Evolutionary conservation across 2,888 invertebrate species (phyloP).

Genomic region (Keiferia lycopersicella): DNA sequence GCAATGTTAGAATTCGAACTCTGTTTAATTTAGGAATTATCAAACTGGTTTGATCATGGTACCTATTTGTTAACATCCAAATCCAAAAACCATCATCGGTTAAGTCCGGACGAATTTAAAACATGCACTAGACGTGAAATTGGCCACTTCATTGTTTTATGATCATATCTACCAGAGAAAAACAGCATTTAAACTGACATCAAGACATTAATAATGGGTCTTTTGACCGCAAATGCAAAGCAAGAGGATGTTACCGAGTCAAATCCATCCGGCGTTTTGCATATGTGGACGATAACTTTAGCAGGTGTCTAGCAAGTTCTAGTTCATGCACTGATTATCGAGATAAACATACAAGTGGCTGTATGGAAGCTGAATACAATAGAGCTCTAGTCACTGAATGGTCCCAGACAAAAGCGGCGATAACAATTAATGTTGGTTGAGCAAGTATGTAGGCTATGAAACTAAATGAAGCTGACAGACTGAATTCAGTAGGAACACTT

Average conservation of each 20-base stretch:
- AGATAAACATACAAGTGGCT: slow-evolving; percentile 26
- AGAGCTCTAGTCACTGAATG: slow-evolving; percentile 28
- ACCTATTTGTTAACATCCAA: not conserved
- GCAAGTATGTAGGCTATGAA: slow-evolving; percentile 44
- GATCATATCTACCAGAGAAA: not conserved
- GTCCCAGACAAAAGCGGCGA: slow-evolving; percentile 41
- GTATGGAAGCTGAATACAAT: slow-evolving; percentile 27
- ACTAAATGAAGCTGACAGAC: slow-evolving; percentile 40
- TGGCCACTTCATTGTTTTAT: not conserved
- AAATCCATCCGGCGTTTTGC: slow-evolving; percentile 9
- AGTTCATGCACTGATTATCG: slow-evolving; percentile 29
- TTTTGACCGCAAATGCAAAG: slow-evolving; percentile 24
- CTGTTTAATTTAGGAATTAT: too few species aligned
- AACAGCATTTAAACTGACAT: not conserved
- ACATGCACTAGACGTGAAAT: slow-evolving; percentile 6
- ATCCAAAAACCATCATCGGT: not conserved
- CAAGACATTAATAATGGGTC: slow-evolving; percentile 7
- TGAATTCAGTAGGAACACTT: slow-evolving; percentile 51
- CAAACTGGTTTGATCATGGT: too few species aligned
- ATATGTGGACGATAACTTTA: slow-evolving; percentile 24
- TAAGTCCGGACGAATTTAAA: not conserved
- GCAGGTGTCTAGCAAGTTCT: slow-evolving; percentile 26
- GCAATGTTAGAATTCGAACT: too few species aligned
- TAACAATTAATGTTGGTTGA: slow-evolving; percentile 46
- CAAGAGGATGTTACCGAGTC: not conserved